A percentile compares a stretch with the other conserved stretches of the same genome.
These are phyloP conservation scores for Bombyx mori DNA, from an alignment of 1,140 invertebrate species.

Conservation along the genomic window DNA sequence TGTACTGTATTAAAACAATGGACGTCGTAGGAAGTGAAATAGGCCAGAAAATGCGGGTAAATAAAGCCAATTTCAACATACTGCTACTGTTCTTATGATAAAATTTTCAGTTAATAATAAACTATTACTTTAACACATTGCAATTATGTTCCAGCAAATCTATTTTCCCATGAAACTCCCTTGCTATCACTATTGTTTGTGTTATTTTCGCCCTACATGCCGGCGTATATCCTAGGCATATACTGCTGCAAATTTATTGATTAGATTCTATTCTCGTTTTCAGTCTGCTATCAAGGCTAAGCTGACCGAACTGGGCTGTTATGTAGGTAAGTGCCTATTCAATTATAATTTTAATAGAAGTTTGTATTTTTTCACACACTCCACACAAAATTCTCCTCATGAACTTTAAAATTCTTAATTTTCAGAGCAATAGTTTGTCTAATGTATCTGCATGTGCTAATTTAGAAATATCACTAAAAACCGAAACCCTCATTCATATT, in stretches of 20 bases:
- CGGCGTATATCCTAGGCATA: too few species aligned
- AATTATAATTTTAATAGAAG: background rate
- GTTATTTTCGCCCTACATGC: too few species aligned
- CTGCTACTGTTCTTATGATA: too few species aligned
- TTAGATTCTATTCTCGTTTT: constrained; percentile 53
- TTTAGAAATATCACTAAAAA: background rate
- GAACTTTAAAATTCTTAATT: background rate
- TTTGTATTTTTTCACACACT: background rate
- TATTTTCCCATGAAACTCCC: too few species aligned
- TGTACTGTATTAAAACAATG: constrained; percentile 35
- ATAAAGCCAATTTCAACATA: constrained; percentile 18
- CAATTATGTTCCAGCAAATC: too few species aligned
- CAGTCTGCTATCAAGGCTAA: constrained; percentile 95
- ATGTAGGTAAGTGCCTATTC: constrained; percentile 77
- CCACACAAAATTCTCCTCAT: background rate
- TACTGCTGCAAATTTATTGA: background rate
- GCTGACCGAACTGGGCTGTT: constrained; percentile 89
- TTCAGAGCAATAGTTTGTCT: background rate
- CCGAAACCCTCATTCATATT: too few species aligned
- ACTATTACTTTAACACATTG: too few species aligned
- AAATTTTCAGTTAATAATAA: too few species aligned
- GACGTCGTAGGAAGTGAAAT: constrained; percentile 75
- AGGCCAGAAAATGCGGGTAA: constrained; percentile 79
- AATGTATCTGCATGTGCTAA: background rate
- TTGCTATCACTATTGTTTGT: too few species aligned